Conservation (phyloP, 2,113 vertebrate genomes). For the Mastomys natalensis region DNA sequence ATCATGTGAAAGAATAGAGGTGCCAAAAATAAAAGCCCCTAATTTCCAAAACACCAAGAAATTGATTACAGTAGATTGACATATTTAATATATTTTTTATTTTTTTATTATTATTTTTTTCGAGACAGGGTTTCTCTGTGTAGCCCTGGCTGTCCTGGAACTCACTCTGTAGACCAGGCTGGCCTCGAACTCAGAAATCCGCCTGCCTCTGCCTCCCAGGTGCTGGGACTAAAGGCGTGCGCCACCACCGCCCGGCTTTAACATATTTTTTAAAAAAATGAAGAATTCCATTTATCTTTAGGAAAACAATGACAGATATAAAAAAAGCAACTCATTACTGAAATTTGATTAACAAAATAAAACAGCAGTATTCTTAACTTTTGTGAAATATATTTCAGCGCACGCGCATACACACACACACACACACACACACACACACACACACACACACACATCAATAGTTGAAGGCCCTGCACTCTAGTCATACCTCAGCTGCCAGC, state of each 20-base stretch:
- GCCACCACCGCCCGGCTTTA: no score
- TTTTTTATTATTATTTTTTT: no score
- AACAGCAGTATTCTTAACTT: neutral
- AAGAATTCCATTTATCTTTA: neutral
- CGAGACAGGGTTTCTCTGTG: no score
- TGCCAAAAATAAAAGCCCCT: neutral
- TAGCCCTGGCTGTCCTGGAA: no score
- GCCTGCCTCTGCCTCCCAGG: no score
- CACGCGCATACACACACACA: no score
- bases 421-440: neutral
- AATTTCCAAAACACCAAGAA: neutral
- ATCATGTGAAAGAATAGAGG: neutral
- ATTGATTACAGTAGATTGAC: neutral
- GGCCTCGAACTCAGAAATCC: no score
- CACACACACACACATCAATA: neutral
- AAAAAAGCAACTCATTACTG: neutral
- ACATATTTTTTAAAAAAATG: neutral
- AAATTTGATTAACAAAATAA: neutral
- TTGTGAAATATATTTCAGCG: neutral
- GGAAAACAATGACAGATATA: neutral
- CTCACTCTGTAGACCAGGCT: no score
- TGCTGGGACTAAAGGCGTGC: no score
- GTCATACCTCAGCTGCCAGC: neutral
- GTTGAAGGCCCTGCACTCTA: neutral
- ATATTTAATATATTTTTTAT: neutral